These are phyloP conservation scores for Rotaria socialis DNA, from an alignment of 2,888 invertebrate genomes.

Conservation along the genomic window DNA sequence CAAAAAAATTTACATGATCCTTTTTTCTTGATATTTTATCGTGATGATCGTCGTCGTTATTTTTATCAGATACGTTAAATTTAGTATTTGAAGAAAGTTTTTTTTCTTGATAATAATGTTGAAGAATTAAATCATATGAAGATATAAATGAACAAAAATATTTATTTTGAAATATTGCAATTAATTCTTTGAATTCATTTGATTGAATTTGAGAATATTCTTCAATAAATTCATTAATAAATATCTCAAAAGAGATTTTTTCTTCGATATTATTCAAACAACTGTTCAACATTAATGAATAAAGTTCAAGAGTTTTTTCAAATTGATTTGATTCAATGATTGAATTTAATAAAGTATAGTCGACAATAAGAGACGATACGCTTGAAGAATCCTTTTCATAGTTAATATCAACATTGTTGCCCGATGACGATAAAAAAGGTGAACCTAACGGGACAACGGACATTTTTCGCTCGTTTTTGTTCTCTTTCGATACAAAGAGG, in stretches of 20 bases:
- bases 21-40: neutral
- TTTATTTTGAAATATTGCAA: neutral
- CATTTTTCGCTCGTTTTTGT: neutral
- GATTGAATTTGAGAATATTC: neutral
- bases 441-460: conserved; percentile 15
- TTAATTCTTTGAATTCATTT: neutral
- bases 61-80: no score
- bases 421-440: neutral
- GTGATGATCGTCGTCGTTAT: neutral
- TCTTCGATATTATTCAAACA: neutral
- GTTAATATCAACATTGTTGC: neutral
- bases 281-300: neutral
- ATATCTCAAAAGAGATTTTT: neutral
- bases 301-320: conserved; percentile 13
- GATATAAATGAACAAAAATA: neutral
- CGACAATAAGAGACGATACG: conserved; percentile 6
- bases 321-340: neutral
- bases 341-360: neutral
- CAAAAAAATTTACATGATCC: neutral
- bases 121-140: neutral
- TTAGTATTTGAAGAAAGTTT: neutral
- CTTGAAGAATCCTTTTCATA: neutral
- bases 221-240: neutral
- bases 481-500: neutral
- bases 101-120: neutral